phyloP scores from a whole-genome alignment of 2,888 invertebrate species.

The Chromoteleia sp. region DNA sequence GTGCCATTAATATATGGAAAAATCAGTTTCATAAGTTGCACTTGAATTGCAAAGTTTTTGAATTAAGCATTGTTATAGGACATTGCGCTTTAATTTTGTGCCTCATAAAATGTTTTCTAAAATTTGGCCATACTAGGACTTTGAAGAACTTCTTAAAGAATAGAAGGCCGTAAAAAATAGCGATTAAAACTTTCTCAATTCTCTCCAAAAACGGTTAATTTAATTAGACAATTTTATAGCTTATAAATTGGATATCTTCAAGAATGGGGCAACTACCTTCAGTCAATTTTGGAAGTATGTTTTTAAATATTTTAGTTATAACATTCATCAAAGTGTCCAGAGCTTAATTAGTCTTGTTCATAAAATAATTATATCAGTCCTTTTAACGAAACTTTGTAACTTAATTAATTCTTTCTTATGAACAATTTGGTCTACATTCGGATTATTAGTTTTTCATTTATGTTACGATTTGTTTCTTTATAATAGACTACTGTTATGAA shows the following conservation, averaged over 20 bases:
- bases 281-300: conserved; percentile 27
- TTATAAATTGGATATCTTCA: conserved; percentile 50
- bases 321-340: conserved; percentile 36
- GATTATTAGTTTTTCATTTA: too few relatives aligned
- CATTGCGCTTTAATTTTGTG: conserved; percentile 22
- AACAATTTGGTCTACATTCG: too few relatives aligned
- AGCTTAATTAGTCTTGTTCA: conserved; percentile 43
- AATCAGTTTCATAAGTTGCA: background rate
- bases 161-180: conserved; percentile 50
- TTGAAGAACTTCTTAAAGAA: conserved; percentile 34
- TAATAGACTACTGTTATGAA: too few relatives aligned
- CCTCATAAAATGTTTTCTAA: conserved; percentile 44
- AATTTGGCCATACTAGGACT: conserved; percentile 14
- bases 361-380: conserved; percentile 35
- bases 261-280: conserved; percentile 16
- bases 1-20: background rate
- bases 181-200: conserved; percentile 59
- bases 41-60: conserved; percentile 4
- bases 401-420: background rate
- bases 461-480: too few relatives aligned
- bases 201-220: conserved; percentile 46
- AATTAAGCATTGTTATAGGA: conserved; percentile 8
- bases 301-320: conserved; percentile 40
- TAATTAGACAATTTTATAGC: conserved; percentile 61
- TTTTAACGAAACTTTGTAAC: conserved; percentile 1